Evolutionary conservation across 1,140 invertebrate species (phyloP).

Genomic region (Watersipora subatra): DNA sequence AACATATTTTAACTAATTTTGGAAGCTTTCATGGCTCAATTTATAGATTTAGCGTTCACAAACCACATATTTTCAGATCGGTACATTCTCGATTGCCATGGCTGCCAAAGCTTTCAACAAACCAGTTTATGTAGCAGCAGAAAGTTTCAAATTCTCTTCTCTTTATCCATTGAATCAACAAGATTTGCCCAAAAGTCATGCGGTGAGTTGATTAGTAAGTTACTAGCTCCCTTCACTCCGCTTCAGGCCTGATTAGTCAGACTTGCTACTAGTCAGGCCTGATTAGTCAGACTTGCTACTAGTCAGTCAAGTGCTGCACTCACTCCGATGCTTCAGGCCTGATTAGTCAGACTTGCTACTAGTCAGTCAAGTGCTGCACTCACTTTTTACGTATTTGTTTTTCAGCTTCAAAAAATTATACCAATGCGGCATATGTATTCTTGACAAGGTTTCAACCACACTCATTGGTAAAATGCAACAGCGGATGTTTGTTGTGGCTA

Average conservation of each 20-base stretch:
- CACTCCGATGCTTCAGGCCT: not conserved
- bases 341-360: not conserved
- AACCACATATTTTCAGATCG: constrained; percentile 59
- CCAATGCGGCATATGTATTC: no score
- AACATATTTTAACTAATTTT: not conserved
- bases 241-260: not conserved
- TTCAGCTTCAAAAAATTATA: no score
- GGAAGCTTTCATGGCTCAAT: not conserved
- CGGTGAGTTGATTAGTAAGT: constrained; percentile 17
- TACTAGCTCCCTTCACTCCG: not conserved
- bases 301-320: not conserved
- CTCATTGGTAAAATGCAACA: no score
- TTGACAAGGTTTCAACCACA: no score
- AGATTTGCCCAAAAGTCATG: constrained; percentile 74
- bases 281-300: not conserved
- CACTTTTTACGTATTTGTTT: not conserved
- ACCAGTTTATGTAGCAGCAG: constrained; percentile 84
- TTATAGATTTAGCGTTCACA: not conserved
- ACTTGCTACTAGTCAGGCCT: not conserved
- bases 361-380: not conserved
- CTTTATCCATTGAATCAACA: constrained; percentile 82
- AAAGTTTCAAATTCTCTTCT: constrained; percentile 92
- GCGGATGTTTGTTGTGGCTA: no score
- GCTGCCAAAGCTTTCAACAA: constrained; percentile 84
- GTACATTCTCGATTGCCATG: constrained; percentile 76